These are phyloP conservation scores for Globodera ellingtonae DNA, from an alignment of 1,140 invertebrate species.

Conservation along the genomic window DNA sequence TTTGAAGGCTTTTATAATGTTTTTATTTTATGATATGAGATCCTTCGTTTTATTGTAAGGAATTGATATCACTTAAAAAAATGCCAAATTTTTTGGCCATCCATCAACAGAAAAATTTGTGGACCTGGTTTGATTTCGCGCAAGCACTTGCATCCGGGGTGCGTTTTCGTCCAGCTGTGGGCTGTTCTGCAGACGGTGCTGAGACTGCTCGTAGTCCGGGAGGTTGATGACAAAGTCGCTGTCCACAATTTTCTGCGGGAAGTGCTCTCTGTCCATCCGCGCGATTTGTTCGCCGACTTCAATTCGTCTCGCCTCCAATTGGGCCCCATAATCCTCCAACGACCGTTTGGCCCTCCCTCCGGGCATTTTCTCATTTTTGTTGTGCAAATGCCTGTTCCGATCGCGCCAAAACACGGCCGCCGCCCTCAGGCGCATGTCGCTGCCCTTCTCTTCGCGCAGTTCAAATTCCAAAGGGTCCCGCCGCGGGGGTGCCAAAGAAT, in stretches of 20 bases:
- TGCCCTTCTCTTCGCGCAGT: slow-evolving; percentile 27
- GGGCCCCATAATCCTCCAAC: not conserved
- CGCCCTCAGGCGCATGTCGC: slow-evolving; percentile 14
- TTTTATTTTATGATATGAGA: no score
- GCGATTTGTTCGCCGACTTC: not conserved
- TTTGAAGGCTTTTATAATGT: no score
- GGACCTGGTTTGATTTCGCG: slow-evolving; percentile 16
- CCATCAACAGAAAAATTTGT: not conserved
- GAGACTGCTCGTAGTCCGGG: not conserved
- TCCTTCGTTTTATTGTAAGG: no score
- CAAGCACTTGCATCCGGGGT: slow-evolving; percentile 2
- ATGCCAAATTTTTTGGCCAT: no score
- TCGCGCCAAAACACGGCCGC: slow-evolving; percentile 25
- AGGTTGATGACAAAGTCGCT: not conserved
- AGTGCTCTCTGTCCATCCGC: not conserved
- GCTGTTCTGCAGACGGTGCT: not conserved
- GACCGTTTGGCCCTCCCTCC: not conserved
- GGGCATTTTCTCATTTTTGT: not conserved
- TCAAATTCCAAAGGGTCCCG: not conserved
- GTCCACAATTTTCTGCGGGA: not conserved
- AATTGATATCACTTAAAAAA: no score
- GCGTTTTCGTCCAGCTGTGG: not conserved
- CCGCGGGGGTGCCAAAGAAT: not conserved
- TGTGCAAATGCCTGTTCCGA: not conserved
- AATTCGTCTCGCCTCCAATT: not conserved